Evolutionary conservation across 2,888 invertebrate species (phyloP).

Genomic region (Microplitis manilae): DNA sequence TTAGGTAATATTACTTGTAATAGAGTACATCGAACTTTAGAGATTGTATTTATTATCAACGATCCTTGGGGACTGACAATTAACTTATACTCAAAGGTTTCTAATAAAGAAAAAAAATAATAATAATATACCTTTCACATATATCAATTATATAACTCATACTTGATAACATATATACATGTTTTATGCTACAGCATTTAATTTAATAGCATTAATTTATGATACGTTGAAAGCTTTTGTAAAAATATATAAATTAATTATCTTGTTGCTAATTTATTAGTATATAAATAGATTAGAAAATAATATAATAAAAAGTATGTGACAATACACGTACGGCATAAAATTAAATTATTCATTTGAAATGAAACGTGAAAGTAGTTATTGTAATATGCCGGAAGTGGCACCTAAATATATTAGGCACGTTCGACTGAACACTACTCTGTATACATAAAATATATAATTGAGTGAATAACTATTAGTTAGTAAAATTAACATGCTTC

Average conservation of each 20-base stretch:
- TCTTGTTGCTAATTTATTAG: not conserved
- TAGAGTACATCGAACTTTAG: conserved; percentile 43
- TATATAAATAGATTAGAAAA: not conserved
- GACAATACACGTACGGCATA: conserved; percentile 35
- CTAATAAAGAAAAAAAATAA: conserved; percentile 13
- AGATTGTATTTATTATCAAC: conserved; percentile 13
- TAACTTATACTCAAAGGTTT: conserved; percentile 33
- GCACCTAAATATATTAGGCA: conserved; percentile 23
- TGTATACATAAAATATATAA: conserved; percentile 3
- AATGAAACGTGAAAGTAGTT: conserved; percentile 66
- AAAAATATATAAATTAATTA: not conserved
- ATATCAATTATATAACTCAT: conserved; percentile 19
- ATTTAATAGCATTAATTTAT: not conserved
- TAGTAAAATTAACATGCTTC: not conserved
- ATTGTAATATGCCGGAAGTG: conserved; percentile 53
- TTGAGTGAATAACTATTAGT: not conserved
- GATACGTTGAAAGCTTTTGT: not conserved
- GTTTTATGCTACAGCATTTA: not conserved
- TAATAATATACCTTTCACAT: conserved; percentile 20
- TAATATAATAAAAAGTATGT: not conserved
- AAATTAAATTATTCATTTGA: conserved; percentile 40
- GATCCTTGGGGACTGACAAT: conserved; percentile 19
- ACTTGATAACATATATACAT: not conserved
- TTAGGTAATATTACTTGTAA: conserved; percentile 44
- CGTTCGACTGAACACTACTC: not conserved